These are phyloP conservation scores for Phyllostomus hastatus DNA, from an alignment of 2,113 vertebrate species.

Conservation along the genomic window DNA sequence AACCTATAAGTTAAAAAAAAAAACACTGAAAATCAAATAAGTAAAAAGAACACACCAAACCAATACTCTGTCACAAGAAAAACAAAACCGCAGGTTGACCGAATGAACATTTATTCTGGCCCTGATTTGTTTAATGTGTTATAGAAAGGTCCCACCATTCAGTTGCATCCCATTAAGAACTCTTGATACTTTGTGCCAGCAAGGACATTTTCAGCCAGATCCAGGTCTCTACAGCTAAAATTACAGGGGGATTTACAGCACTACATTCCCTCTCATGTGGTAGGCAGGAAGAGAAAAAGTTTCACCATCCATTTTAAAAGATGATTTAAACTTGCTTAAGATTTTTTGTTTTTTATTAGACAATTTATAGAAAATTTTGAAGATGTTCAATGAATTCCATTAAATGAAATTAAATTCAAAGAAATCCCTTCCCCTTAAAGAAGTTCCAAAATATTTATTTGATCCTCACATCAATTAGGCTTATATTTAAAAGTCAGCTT, in stretches of 20 bases:
- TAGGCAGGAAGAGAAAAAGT: neutral
- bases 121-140: neutral
- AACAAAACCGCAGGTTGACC: neutral
- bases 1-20: neutral
- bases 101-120: neutral
- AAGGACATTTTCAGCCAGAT: neutral
- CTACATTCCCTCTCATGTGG: slow-evolving; percentile 34
- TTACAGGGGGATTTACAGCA: slow-evolving; percentile 49
- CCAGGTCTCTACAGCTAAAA: slow-evolving; percentile 14
- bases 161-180: neutral
- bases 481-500: slow-evolving; percentile 46
- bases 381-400: slow-evolving; percentile 57
- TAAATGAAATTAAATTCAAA: slow-evolving; percentile 58
- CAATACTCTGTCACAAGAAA: neutral
- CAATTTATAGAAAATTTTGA: slow-evolving; percentile 60
- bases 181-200: neutral
- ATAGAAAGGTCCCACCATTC: neutral
- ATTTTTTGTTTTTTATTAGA: slow-evolving; percentile 46
- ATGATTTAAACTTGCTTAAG: slow-evolving; percentile 49
- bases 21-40: neutral
- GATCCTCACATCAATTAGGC: slow-evolving; percentile 58
- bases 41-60: neutral
- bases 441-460: slow-evolving; percentile 46
- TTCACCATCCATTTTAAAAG: slow-evolving; percentile 30
- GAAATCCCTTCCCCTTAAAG: slow-evolving; percentile 27